A percentile compares a stretch with the other conserved stretches of the same genome.
Conservation (phyloP, 2,113 vertebrate genomes). For the Pluvialis apricaria region DNA sequence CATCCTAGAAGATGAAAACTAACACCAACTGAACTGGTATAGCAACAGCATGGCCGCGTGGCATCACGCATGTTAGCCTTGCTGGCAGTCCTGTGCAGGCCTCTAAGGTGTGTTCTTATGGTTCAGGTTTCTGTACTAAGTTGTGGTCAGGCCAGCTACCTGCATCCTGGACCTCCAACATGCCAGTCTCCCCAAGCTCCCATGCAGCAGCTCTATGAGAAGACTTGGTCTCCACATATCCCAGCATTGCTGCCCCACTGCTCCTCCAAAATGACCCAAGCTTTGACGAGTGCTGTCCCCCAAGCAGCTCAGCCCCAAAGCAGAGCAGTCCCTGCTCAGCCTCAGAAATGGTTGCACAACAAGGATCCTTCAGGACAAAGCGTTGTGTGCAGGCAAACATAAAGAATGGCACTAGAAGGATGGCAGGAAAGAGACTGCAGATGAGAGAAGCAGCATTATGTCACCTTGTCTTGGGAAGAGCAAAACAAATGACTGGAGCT, state of each 20-base stretch:
- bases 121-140: not conserved
- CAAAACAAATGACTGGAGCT: not conserved
- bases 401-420: not conserved
- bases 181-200: not conserved
- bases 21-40: not conserved
- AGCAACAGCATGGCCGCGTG: not conserved
- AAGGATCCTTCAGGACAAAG: not conserved
- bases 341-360: not conserved
- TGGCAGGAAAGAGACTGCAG: not conserved
- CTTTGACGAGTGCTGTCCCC: not conserved
- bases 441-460: not conserved
- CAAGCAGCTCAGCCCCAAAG: not conserved
- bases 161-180: not conserved
- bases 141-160: not conserved
- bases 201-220: not conserved
- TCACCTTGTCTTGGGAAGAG: not conserved
- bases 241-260: not conserved
- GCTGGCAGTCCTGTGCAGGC: not conserved
- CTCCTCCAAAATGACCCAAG: not conserved
- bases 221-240: not conserved
- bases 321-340: no score
- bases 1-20: not conserved
- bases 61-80: not conserved
- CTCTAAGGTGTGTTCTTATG: not conserved
- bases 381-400: not conserved